A percentile compares a stretch with the other conserved stretches of the same genome.
Conservation (phyloP, 1,140 invertebrate species). For the Aphaenogaster ashmeadi region DNA sequence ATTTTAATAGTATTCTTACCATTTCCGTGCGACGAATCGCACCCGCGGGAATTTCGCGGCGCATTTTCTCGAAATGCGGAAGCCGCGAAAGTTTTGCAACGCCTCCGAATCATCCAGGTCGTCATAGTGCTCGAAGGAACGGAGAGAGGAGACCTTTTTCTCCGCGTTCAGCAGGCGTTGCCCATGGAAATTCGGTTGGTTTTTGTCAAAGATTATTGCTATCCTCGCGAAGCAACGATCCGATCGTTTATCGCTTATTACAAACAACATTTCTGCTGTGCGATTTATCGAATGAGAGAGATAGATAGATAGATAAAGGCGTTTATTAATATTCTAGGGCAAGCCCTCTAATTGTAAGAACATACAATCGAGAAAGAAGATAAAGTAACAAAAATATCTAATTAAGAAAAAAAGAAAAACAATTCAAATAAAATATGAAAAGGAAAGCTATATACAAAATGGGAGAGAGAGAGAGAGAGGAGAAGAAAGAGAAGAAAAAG, state of each 20-base stretch:
- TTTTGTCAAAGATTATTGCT: not conserved
- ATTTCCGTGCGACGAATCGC: constrained; percentile 74
- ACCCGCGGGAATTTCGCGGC: constrained; percentile 66
- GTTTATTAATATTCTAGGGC: too few relatives aligned
- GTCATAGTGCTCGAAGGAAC: not conserved
- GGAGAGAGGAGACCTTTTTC: not conserved
- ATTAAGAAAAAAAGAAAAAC: not conserved
- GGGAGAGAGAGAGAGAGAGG: not conserved
- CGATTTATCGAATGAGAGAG: not conserved
- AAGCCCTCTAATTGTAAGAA: too few relatives aligned
- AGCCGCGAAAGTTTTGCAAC: constrained; percentile 57
- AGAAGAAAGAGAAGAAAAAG: too few relatives aligned
- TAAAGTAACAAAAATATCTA: too few relatives aligned
- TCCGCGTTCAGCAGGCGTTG: not conserved
- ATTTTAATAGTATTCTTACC: constrained; percentile 82
- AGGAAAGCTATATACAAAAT: too few relatives aligned
- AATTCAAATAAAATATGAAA: too few relatives aligned
- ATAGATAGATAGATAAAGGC: not conserved
- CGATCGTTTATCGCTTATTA: not conserved
- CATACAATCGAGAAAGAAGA: too few relatives aligned
- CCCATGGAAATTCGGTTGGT: not conserved
- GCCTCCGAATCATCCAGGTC: not conserved
- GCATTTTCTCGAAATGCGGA: not conserved
- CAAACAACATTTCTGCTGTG: constrained; percentile 69
- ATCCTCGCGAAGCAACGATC: not conserved